phyloP scores from a whole-genome alignment of 2,888 invertebrate genomes.

The Amblyjoppa fuscipennis region DNA sequence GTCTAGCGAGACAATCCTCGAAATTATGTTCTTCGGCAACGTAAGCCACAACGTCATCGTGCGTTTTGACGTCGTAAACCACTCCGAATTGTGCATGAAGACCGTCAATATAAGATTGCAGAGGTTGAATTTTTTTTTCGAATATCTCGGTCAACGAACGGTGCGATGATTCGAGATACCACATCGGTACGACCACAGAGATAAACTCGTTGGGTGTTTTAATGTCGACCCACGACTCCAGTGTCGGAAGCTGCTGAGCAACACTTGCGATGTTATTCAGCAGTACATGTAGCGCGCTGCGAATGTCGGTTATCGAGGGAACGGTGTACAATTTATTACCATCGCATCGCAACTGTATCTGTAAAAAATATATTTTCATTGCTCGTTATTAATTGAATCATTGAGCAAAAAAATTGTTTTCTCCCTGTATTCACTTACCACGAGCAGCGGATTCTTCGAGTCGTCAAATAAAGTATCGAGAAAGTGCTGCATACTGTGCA shows the following conservation, averaged over 20 bases:
- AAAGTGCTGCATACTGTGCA: constrained; percentile 76
- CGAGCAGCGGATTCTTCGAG: constrained; percentile 74
- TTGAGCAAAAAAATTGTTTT: not conserved
- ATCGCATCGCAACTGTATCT: constrained; percentile 76
- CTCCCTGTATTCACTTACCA: constrained; percentile 69
- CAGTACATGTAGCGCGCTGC: constrained; percentile 74
- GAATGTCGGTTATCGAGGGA: constrained; percentile 75
- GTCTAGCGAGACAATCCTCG: constrained; percentile 74
- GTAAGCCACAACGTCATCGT: constrained; percentile 85
- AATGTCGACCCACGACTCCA: constrained; percentile 80
- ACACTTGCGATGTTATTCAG: constrained; percentile 77
- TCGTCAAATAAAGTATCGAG: constrained; percentile 73
- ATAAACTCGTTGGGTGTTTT: constrained; percentile 74
- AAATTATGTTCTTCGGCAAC: constrained; percentile 86
- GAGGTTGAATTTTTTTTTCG: constrained; percentile 86
- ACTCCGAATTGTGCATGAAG: constrained; percentile 87
- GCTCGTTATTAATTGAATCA: not conserved
- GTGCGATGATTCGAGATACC: constrained; percentile 85
- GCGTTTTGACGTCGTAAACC: constrained; percentile 87
- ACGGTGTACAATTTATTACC: constrained; percentile 73
- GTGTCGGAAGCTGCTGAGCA: constrained; percentile 75
- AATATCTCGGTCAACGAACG: constrained; percentile 86
- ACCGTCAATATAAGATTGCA: constrained; percentile 86
- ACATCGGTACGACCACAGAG: constrained; percentile 73
- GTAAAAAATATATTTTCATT: not conserved